Base-by-base conservation (phyloP, 2,797 vertebrate genomes). In the Coreius guichenoti region DNA sequence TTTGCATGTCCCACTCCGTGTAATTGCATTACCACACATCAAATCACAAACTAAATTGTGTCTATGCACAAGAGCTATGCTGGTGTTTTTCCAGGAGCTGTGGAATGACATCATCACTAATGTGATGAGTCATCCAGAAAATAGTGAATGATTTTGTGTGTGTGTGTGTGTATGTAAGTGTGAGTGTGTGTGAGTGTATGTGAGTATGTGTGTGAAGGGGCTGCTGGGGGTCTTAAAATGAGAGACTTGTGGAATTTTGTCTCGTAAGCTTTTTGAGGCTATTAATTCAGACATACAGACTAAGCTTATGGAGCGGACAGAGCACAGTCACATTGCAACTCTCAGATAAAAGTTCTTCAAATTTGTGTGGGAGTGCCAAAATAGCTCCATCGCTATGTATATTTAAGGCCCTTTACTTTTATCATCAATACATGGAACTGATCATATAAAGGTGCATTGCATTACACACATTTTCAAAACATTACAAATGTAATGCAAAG, bases 41-140 rank as follows among this genome's bases (percentile, higher is more conserved):
- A 75, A 43, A 67, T 84, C 88, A 76, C 54, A 61, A 70, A 67
- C 73, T 65, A 81, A 86, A 72, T 65, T 68, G 67, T 81, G 47
- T 73, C 69, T 51, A 78, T 51, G 78, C 67, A 85, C 77, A 80
- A 76, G 77, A 77, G 85, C 81, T 81, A 86, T 81, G 83, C 80
- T 85, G 67, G 85, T 84, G 69, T 83, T 78, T 86, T 84, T 86
- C 87, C 78, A 85, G 47, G 49, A 86, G 81, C 86, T 86, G 68
- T n/a, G 69, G 75, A 83, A 78, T 87, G 83, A 88, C 86, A 84
- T 87, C 88, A 89, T 81, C 11, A 51, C 51, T 87, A 80, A 88
- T 81, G 83, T 85, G 87, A 88, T 90, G 89, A 90, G 77, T 90
- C 89, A 90, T 81, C 81, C 76, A 85, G 68, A 79, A 85, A 86